These are phyloP conservation scores for Drosophila leontia DNA, from an alignment of 1,140 invertebrate species.

Conservation along the genomic window DNA sequence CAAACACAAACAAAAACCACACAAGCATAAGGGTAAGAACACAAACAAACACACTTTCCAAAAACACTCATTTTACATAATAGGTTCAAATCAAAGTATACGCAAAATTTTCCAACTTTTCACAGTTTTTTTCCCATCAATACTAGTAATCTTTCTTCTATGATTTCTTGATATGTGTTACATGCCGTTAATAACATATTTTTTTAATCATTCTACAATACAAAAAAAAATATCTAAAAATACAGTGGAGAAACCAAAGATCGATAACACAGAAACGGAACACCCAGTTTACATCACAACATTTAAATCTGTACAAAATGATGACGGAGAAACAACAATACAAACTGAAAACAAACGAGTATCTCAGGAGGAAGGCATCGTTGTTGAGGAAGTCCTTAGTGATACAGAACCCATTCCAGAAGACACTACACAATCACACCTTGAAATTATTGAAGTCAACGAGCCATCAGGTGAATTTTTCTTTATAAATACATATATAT, in stretches of 20 bases:
- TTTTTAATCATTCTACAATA: slow-evolving; percentile 56
- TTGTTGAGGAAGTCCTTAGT: slow-evolving; percentile 84
- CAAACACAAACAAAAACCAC: slow-evolving; percentile 77
- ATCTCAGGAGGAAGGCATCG: slow-evolving; percentile 77
- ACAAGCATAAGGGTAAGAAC: slow-evolving; percentile 84
- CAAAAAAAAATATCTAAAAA: slow-evolving; percentile 31
- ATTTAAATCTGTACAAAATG: slow-evolving; percentile 83
- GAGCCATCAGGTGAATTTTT: slow-evolving; percentile 79
- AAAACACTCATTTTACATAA: slow-evolving; percentile 50
- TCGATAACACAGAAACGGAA: slow-evolving; percentile 75
- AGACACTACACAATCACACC: slow-evolving; percentile 67
- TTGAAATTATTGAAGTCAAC: slow-evolving; percentile 82
- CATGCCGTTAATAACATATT: slow-evolving; percentile 52
- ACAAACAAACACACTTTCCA: slow-evolving; percentile 65
- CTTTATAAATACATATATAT: slow-evolving; percentile 32
- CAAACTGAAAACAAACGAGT: slow-evolving; percentile 80
- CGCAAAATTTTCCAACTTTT: slow-evolving; percentile 33
- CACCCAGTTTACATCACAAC: slow-evolving; percentile 82
- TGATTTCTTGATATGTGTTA: slow-evolving; percentile 6
- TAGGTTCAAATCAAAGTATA: slow-evolving; percentile 61
- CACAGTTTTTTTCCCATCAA: slow-evolving; percentile 1
- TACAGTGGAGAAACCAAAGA: slow-evolving; percentile 70
- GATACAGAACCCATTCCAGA: slow-evolving; percentile 78
- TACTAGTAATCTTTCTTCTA: slow-evolving; percentile 6
- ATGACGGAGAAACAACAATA: slow-evolving; percentile 76